Base-by-base conservation (phyloP, 2,113 vertebrate species). In the Ifrita kowaldi region DNA sequence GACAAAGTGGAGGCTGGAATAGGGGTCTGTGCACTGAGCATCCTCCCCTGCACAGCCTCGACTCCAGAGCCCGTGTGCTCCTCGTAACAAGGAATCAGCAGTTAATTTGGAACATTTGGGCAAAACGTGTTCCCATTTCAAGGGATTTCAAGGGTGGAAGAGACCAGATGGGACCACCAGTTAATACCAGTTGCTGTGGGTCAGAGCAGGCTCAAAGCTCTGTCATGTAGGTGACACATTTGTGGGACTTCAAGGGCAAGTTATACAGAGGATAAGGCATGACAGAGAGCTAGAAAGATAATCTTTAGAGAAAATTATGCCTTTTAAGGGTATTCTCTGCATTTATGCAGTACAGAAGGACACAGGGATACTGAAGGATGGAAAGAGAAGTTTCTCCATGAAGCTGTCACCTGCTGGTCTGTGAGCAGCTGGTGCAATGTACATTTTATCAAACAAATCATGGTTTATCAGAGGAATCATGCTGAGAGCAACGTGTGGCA, bases 401-500 rank as follows among this genome's bases (percentile, higher is more conserved):
- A 56, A 44, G 47, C 28, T 32, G 13, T 27, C 27, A 52, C 35
- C 30, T 37, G 33, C 49, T 50, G 21, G 10, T 63, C 44, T 86
- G 41, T 37, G 37, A 91, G 39, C 3, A 33, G 30, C 1, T 84
- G 47, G 19, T 50, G 26, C 16, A 63, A 78, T 11, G 21, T 22
- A 35, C 2, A 4, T 16, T 44, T 68, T 50, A 37, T 55, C 62
- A 68, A 28, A 68, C 16, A 60, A 67, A 68, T 52, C 13, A 37
- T 30, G 23, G 11, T 39, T 62, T 57, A 35, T 49, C 28, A 64
- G 35, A 55, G 33, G 16, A 55, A 39, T 30, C 47, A 53, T 3
- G 6, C 30, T 35, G 16, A 7, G 3, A 74, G 17, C 21, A 39
- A 18, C 0, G 0, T 13, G 62, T 50, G 16, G 32, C 62, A 82